phyloP scores from a whole-genome alignment of 2,888 invertebrate species.

The Eudasyphora cyanicolor region DNA sequence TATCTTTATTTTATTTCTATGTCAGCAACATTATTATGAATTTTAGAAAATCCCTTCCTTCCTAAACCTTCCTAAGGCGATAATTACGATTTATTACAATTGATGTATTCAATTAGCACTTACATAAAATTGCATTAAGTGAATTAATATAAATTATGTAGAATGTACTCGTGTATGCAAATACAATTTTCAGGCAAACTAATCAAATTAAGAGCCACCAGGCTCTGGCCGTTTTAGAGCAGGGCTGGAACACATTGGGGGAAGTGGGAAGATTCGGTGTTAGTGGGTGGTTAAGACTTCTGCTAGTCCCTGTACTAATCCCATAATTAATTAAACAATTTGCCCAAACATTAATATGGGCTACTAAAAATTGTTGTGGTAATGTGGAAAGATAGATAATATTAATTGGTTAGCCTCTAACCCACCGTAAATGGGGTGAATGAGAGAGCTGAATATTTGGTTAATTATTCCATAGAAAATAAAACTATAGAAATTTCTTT shows the following conservation, averaged over 20 bases:
- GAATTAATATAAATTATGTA: neutral
- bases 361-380: neutral
- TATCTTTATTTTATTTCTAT: neutral
- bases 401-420: conserved; percentile 8
- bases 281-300: too few relatives aligned
- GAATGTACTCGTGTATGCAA: neutral
- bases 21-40: neutral
- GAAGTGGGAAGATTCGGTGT: neutral
- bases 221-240: neutral
- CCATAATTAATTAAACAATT: conserved; percentile 9
- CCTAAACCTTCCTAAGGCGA: neutral
- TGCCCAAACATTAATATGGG: conserved; percentile 8
- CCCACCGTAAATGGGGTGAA: neutral
- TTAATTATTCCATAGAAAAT: too few relatives aligned
- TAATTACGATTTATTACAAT: neutral
- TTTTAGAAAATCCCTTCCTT: neutral
- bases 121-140: neutral
- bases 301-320: neutral
- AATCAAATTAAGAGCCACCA: conserved; percentile 29
- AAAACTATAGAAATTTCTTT: too few relatives aligned
- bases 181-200: neutral
- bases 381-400: neutral
- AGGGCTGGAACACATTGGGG: neutral
- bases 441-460: too few relatives aligned
- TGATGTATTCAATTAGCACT: conserved; percentile 10